Evolutionary conservation across 1,140 invertebrate species (phyloP).

Genomic region (Trissolcus basalis): DNA sequence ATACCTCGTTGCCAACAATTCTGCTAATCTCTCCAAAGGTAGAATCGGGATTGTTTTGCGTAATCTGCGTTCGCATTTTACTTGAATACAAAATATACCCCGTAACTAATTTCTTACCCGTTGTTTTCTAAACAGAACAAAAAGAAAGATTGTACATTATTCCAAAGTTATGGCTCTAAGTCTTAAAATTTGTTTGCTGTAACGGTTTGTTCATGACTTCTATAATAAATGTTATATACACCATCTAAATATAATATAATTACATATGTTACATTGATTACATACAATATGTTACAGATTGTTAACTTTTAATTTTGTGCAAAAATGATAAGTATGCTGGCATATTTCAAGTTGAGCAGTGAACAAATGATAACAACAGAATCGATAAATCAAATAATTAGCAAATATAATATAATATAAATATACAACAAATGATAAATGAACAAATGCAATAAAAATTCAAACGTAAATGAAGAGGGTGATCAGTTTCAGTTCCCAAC

Average conservation of each 20-base stretch:
- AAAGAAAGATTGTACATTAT: conserved; percentile 72
- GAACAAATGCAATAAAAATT: conserved; percentile 45
- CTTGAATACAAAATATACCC: conserved; percentile 99
- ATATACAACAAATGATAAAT: no score
- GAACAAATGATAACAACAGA: conserved; percentile 60
- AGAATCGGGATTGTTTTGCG: conserved; percentile 93
- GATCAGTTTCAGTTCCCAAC: conserved; percentile 3
- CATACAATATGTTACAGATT: conserved; percentile 31
- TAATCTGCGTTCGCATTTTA: conserved; percentile 93
- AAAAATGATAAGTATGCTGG: conserved; percentile 73
- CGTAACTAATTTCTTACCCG: conserved; percentile 92
- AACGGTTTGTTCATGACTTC: no score
- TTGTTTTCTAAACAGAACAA: conserved; percentile 82
- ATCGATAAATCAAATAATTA: conserved; percentile 53
- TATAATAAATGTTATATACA: conserved; percentile 2
- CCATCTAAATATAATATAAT: conserved; percentile 11
- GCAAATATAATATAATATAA: conserved; percentile 19
- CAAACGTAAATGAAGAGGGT: conserved; percentile 53
- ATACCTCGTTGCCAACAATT: conserved; percentile 94
- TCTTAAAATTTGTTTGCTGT: no score
- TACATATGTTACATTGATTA: conserved; percentile 20
- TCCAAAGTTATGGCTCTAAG: conserved; percentile 12
- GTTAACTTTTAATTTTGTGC: conserved; percentile 64
- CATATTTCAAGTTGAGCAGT: conserved; percentile 72
- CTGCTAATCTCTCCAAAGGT: conserved; percentile 98